Percentiles rank a stretch among this genome's conserved stretches.
These are phyloP conservation scores for Drosophila mettleri DNA, from an alignment of 2,888 invertebrate genomes.

Conservation along the genomic window DNA sequence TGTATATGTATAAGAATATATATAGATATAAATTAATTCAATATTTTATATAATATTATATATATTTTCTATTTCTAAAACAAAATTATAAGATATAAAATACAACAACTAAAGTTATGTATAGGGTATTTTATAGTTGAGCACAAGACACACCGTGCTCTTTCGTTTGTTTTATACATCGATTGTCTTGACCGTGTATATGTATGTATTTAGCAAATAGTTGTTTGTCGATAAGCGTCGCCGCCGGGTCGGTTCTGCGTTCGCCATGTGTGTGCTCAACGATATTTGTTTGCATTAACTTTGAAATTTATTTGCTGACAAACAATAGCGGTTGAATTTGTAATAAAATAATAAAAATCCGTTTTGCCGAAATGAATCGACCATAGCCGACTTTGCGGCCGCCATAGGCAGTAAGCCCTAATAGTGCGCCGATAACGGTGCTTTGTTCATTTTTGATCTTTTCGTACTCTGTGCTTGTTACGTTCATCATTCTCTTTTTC, in stretches of 20 bases:
- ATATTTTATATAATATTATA: not conserved
- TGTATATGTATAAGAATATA: not conserved
- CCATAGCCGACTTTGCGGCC: slow-evolving; percentile 16
- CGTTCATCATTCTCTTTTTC: slow-evolving; percentile 13
- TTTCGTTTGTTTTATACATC: not conserved
- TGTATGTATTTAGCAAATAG: slow-evolving; percentile 63
- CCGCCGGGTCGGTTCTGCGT: slow-evolving; percentile 29
- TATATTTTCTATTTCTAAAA: too few species aligned
- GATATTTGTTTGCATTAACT: slow-evolving; percentile 32
- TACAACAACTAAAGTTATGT: not conserved
- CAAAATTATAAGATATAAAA: not conserved
- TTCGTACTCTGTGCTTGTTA: slow-evolving; percentile 4
- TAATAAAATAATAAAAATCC: slow-evolving; percentile 15
- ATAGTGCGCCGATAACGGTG: slow-evolving; percentile 26
- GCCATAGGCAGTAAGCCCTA: slow-evolving; percentile 14
- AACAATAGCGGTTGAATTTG: slow-evolving; percentile 4
- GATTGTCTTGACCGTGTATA: slow-evolving; percentile 7
- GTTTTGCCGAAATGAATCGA: slow-evolving; percentile 11
- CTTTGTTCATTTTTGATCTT: slow-evolving; percentile 24
- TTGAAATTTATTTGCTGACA: slow-evolving; percentile 32
- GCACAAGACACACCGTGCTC: not conserved
- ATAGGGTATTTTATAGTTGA: slow-evolving; percentile 1
- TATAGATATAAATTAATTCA: not conserved
- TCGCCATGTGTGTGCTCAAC: slow-evolving; percentile 16
- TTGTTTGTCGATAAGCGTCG: slow-evolving; percentile 63